Evolutionary conservation across 2,888 invertebrate species (phyloP), one percentile per base, ranked within the genome.

Genomic region (Hydrotaea diabolus): DNA sequence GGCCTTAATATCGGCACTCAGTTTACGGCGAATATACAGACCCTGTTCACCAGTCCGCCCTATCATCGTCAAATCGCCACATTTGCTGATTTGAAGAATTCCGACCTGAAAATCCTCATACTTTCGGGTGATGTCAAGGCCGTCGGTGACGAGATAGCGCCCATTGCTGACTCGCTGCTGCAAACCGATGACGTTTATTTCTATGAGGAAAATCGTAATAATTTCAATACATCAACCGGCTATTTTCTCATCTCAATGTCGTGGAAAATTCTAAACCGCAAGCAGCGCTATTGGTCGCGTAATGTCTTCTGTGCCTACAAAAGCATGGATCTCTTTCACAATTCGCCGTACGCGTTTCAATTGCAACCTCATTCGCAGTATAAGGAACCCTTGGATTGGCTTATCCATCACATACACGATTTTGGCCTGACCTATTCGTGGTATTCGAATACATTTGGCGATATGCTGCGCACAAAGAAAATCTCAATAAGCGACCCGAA

Each of bases 211-310:
- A 62, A 26, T 53, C 85, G 85, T 11, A 11, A 74, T 5, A 36
- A n/a, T 23, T 77, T 85, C 8, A 80, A 85, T 21, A 82, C 85
- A 0, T 26, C 77, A 19, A 55, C 72, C 15, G 77, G 62, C n/a
- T 85, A 82, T n/a, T 17, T 57, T 2, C n/a, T 80, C 4, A 43
- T 57, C 15, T 26, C 73, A 0, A 21, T 59, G 11, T 17, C 74
- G 26, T 85, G 85, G 82, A 15, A 59, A 19, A 49, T 82, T n/a
- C 46, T 79, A 13, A 39, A 19, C 1, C 11, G 26, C 15, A 72
- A 79, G 23, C 85, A 85, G 46, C 23, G 46, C 4, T 49, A 17
- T 43, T 59, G 64, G 17, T 19, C 13, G 0, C 66, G 62, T 3
- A 69, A 80, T 53, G 1, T 77, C 5, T 85, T 82, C 64, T 80